phyloP scores from a whole-genome alignment of 2,888 invertebrate species.

The Callyntrura sp. region DNA sequence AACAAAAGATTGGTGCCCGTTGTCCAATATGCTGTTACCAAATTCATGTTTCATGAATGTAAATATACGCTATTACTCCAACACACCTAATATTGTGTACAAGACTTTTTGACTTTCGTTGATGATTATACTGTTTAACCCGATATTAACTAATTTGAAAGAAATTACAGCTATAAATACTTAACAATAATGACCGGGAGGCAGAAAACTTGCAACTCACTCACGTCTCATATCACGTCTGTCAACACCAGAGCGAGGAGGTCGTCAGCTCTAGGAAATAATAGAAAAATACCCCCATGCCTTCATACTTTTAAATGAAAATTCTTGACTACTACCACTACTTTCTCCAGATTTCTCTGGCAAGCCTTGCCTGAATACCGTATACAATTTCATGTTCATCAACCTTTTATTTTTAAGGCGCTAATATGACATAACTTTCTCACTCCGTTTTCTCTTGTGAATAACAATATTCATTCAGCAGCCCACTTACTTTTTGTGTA shows the following conservation, averaged over 20 bases:
- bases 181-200: background rate
- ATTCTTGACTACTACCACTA: background rate
- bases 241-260: background rate
- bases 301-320: background rate
- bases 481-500: constrained; percentile 56
- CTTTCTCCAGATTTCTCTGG: background rate
- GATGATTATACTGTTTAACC: constrained; percentile 16
- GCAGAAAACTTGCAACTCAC: background rate
- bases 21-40: too few species aligned
- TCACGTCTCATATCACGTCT: background rate
- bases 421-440: constrained; percentile 53
- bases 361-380: background rate
- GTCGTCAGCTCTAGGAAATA: background rate
- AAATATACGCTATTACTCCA: background rate
- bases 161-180: constrained; percentile 13
- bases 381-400: background rate
- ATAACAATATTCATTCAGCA: constrained; percentile 50
- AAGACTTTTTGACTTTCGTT: background rate
- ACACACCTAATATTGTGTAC: background rate
- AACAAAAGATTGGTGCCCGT: too few species aligned
- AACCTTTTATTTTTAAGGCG: constrained; percentile 14
- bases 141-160: constrained; percentile 23
- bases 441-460: constrained; percentile 31
- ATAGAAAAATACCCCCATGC: background rate
- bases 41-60: too few species aligned